Base-by-base conservation (phyloP, 2,113 vertebrate species). In the Falcunculus frontatus region DNA sequence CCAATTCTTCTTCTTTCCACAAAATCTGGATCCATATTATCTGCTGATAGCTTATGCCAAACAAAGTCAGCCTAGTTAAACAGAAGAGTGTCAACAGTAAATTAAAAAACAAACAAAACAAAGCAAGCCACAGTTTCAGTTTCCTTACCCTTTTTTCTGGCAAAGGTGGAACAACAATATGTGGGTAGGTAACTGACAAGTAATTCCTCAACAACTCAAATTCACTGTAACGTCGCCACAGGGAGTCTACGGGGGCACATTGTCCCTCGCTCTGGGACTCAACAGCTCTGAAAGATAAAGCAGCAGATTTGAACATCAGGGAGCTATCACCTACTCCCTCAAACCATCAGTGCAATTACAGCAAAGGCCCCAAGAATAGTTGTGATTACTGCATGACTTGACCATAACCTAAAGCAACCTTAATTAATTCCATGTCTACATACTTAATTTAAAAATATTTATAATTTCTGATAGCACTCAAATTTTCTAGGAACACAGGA, bases 21-120 rank as follows among this genome's bases (percentile, higher is more conserved):
- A 93, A 99, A 99, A 96, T 99, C 99, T 7, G 99, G 99, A 96
- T 99, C 99, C 99, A 99, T 99, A 84, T 99, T 99, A 97, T 99
- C 99, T 60, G 99, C 99, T 2, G 99, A 99, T 17, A 99, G 97
- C 96, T 99, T 99, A 97, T 99, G 99, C 99, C 99, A 99, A 94
- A 99, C 99, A 82, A 99, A 99, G 97, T 99, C 99, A 87, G 99
- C 99, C 99, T 99, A 94, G 81, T 94, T 89, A 81, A 96, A 97
- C 50, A 95, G 82, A 97, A 92, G 11, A 78, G 47, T 30, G 68
- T 95, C 55, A 94, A 63, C 7, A 84, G 52, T 12, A 89, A 93
- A 80, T 60, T 76, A 78, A 17, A 15, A 69, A 82, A 20, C 29
- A 63, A 84, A 77, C 21, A 53, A 56, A 6, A 56, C 39, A 79